A percentile compares a stretch with the other conserved stretches of the same genome.
Conservation (phyloP, 2,113 vertebrate genomes). For the Morone chrysops region DNA sequence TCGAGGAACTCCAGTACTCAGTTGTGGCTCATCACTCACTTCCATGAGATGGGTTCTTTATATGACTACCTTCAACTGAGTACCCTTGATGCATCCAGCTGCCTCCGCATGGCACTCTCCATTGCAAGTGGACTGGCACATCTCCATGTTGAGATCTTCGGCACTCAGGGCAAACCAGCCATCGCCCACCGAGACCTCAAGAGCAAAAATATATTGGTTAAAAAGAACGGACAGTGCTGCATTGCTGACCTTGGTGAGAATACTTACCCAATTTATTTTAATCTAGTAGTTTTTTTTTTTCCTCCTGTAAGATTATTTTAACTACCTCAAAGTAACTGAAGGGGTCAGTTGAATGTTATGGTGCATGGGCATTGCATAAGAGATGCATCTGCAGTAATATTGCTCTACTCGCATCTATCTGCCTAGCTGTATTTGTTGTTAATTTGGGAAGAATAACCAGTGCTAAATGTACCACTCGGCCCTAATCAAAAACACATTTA, state of each 20-base stretch:
- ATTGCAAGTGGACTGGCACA: constrained; percentile 95
- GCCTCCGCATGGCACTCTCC: constrained; percentile 94
- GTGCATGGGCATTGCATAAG: constrained; percentile 5
- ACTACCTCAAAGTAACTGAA: background rate
- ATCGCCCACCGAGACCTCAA: constrained; percentile 97
- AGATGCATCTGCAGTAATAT: constrained; percentile 17
- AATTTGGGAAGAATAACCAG: constrained; percentile 47
- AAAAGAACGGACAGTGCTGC: constrained; percentile 98
- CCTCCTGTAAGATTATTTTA: background rate
- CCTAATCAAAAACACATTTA: constrained; percentile 79
- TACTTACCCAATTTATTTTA: background rate
- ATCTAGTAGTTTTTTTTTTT: background rate
- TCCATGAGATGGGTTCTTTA: constrained; percentile 96
- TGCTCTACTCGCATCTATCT: constrained; percentile 10
- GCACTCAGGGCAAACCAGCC: constrained; percentile 97
- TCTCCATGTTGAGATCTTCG: constrained; percentile 98
- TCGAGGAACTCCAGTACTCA: constrained; percentile 99
- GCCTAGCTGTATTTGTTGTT: constrained; percentile 32
- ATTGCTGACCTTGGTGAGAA: constrained; percentile 95
- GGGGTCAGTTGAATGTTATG: background rate
- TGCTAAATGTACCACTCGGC: constrained; percentile 32
- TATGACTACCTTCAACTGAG: constrained; percentile 97
- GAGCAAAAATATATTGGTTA: constrained; percentile 98
- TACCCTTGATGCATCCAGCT: constrained; percentile 92
- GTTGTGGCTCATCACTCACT: constrained; percentile 98